Base-by-base conservation (phyloP, 1,140 invertebrate genomes). In the Drosophila lacertosa region DNA sequence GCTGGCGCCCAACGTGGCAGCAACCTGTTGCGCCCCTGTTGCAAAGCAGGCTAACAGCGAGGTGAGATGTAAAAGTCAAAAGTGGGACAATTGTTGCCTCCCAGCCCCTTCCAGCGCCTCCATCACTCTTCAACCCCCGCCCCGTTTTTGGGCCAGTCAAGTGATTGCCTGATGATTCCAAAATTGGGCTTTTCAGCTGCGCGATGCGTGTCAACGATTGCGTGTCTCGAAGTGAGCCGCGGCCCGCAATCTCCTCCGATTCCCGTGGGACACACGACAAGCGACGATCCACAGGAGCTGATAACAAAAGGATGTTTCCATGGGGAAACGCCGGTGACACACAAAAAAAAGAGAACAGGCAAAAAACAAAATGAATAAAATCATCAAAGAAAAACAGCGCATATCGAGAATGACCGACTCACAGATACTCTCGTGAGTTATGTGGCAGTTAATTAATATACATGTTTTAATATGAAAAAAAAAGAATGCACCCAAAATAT, bases 261-360 rank as follows among this genome's bases (percentile, higher is more conserved):
- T 32, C 37, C 33, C 16, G n/a, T 2, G n/a, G 33, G 37, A 40
- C 22, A 16, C 11, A 24, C 39, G 5, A 15, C 51, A 35, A 45
- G 20, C 70, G 80, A 79, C 70, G 80, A 79, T 79, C 64, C 40
- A 65, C 62, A 74, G 64, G 50, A 58, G 44, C 35, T 72, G 80
- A 84, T 72, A 83, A 59, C 70, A 60, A 44, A 70, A 63, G 68
- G 73, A 84, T 82, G 75, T 83, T 63, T 63, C 69, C 55, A 65
- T 64, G 40, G 37, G n/a, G 18, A 29, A 24, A 24, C 53, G 4
- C n/a, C 22, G 11, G 22, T 4, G 16, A 9, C 4, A 24, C 15
- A 47, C 37, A 15, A 57, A 39, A 32, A 77, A 51, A 70, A 33
- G 24, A 45, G 73, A 82, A 68, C 64, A 81, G 53, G 66, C 66